Evolutionary conservation across 1,140 invertebrate species (phyloP).

Genomic region (Aphelinus atriplicis): DNA sequence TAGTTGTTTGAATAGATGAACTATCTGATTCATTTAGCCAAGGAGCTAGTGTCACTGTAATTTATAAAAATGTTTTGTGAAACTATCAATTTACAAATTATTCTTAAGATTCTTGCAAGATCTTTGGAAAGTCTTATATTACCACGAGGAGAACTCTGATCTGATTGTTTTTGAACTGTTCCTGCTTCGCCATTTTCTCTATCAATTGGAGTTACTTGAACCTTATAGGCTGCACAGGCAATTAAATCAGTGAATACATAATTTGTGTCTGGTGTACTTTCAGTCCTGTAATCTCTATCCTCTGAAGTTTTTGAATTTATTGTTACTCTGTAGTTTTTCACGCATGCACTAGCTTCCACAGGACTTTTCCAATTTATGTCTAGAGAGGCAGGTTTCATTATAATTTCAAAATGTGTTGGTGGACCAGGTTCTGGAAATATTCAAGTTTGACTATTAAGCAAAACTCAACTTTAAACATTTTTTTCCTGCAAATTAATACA

Average conservation of each 20-base stretch:
- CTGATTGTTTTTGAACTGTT: constrained; percentile 2
- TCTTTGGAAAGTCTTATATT: too few relatives aligned
- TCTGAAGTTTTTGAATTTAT: constrained; percentile 13
- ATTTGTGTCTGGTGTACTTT: constrained; percentile 35
- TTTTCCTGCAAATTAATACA: not conserved
- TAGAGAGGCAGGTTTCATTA: constrained; percentile 39
- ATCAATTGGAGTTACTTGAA: constrained; percentile 46
- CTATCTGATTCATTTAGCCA: constrained; percentile 7
- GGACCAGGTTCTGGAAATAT: constrained; percentile 42
- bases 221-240: constrained; percentile 47
- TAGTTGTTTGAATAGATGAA: constrained; percentile 1
- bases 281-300: not conserved
- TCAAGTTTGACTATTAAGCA: too few relatives aligned
- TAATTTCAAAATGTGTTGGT: constrained; percentile 31
- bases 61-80: not conserved
- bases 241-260: constrained; percentile 41
- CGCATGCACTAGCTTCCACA: constrained; percentile 41
- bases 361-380: constrained; percentile 49
- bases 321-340: constrained; percentile 49
- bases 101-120: too few relatives aligned
- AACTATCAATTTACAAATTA: too few relatives aligned
- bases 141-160: too few relatives aligned
- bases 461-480: not conserved
- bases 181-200: constrained; percentile 21
- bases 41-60: constrained; percentile 38